Base-by-base conservation (phyloP, 2,113 vertebrate genomes). In the Pedionomus torquatus region DNA sequence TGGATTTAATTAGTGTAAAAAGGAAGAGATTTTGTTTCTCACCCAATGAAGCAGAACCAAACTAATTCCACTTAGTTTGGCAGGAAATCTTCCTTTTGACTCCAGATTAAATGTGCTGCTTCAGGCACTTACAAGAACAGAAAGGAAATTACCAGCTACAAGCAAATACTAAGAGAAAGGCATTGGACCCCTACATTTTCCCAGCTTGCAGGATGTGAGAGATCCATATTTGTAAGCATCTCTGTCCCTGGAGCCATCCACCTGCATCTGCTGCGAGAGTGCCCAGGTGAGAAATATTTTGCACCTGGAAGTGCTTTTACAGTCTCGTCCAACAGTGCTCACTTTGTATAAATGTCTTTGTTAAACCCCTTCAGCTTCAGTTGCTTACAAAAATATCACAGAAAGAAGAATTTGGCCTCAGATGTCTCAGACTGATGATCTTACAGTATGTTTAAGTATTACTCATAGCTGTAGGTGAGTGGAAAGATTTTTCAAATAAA, bases 401-500 rank as follows among this genome's bases (percentile, higher is more conserved):
- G 33, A 72, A 90, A 64, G 37, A 84, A 81, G 30, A 77, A 55
- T 37, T 79, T 87, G 61, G 84, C 46, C 58, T 94, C 65, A 37
- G 46, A 55, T 79, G 43, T 49, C 72, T 95, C 55, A n/a, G 39
- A 55, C 20, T 85, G 77, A 96, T 95, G 89, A 91, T 77, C 49
- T 96, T 94, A 92, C 93, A 82, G 33, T 64, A 68, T 96, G 93
- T 81, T 90, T 51, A 48, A 81, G 26, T 76, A 81, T 92, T 87
- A 76, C 19, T 92, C 76, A 94, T 66, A 84, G 51, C 37, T 84
- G 76, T 68, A 94, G 87, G 93, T 97, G 83, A 93, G 41, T 92
- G 80, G 93, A 97, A 97, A 95, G 37, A 54, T 79, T 90, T 95
- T 89, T 87, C 35, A 82, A 91, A 65, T 51, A 95, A 95, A 79